These are phyloP conservation scores for Argyrosomus japonicus DNA, from an alignment of 2,113 vertebrate genomes.

Conservation along the genomic window DNA sequence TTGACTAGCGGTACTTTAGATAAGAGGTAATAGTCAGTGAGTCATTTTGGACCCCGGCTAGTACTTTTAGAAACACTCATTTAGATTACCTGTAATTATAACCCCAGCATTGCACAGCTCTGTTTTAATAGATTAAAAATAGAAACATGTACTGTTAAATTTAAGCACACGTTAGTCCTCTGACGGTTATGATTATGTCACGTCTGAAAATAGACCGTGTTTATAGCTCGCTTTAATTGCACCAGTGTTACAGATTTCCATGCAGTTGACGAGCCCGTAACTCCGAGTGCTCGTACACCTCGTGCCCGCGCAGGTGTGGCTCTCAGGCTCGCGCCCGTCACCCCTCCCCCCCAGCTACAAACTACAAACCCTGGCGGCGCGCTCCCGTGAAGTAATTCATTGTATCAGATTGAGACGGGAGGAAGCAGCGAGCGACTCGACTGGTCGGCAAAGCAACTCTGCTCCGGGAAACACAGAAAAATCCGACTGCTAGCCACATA, in stretches of 20 bases:
- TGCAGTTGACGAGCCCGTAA: not conserved
- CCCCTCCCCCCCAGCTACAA: constrained; percentile 75
- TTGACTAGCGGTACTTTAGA: not conserved
- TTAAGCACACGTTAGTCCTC: not conserved
- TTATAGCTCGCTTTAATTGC: not conserved
- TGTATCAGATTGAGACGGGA: constrained; percentile 71
- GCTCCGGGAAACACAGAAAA: constrained; percentile 46
- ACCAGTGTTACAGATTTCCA: not conserved
- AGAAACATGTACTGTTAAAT: not conserved
- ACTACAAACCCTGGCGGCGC: constrained; percentile 73
- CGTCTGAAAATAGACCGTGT: constrained; percentile 21
- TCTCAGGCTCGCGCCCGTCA: constrained; percentile 72
- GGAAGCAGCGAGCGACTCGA: constrained; percentile 46
- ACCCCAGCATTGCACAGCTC: not conserved
- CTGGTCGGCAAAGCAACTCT: constrained; percentile 52
- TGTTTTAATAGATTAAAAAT: not conserved
- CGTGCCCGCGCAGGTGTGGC: constrained; percentile 87
- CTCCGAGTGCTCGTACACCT: not conserved
- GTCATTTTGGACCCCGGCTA: not conserved
- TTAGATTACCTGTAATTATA: constrained; percentile 4
- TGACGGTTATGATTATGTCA: not conserved
- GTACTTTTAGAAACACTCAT: not conserved
- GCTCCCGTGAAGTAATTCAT: constrained; percentile 79
- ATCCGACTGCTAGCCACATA: constrained; percentile 50
- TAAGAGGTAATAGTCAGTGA: not conserved